Conservation (phyloP, 2,113 vertebrate species). For the Cryptoleucopteryx plumbea region DNA sequence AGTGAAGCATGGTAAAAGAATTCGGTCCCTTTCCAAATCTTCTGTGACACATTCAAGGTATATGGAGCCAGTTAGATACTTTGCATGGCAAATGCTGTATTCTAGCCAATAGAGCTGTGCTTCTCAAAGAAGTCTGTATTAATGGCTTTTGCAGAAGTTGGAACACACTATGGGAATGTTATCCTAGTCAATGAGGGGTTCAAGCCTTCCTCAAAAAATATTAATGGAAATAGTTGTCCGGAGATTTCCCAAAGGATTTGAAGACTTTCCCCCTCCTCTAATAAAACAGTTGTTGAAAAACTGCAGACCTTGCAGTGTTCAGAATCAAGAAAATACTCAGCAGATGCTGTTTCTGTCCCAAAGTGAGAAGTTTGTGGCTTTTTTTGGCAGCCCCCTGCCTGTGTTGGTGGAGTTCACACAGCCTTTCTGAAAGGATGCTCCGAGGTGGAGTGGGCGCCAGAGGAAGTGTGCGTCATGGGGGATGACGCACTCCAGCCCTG, state of each 20-base stretch:
- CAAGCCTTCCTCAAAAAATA: slow-evolving; percentile 56
- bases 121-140: background rate
- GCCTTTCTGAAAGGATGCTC: slow-evolving; percentile 4
- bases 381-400: background rate
- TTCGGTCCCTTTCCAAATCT: background rate
- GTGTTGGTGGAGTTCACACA: slow-evolving; percentile 10
- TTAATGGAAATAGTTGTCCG: slow-evolving; percentile 59
- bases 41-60: background rate
- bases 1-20: background rate
- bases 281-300: slow-evolving; percentile 51
- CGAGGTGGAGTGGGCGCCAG: background rate
- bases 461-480: background rate
- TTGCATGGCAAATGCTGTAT: background rate
- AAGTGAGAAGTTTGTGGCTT: background rate
- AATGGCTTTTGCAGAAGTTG: slow-evolving; percentile 65
- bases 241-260: slow-evolving; percentile 67
- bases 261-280: slow-evolving; percentile 15
- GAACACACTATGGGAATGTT: slow-evolving; percentile 63
- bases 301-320: slow-evolving; percentile 34
- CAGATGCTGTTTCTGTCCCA: slow-evolving; percentile 33
- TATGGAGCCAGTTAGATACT: background rate
- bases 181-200: slow-evolving; percentile 24
- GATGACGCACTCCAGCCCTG: background rate
- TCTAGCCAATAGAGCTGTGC: background rate
- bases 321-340: slow-evolving; percentile 14